Conservation (phyloP, 1,140 invertebrate species). For the Lepidurus couesii region DNA sequence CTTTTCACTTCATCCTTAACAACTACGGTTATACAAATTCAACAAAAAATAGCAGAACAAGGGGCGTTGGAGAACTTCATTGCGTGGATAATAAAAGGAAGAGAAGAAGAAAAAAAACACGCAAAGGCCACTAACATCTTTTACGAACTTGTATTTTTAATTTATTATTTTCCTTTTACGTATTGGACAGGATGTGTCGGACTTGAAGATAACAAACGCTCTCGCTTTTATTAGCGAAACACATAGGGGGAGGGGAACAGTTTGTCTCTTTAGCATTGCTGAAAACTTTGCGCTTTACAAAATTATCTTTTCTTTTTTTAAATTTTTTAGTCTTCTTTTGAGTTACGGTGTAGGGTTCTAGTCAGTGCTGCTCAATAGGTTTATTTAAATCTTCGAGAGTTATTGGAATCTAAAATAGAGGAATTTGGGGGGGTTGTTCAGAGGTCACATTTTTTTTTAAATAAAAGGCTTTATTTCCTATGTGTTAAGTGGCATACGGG, state of each 20-base stretch:
- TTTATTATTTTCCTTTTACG: slow-evolving; percentile 9
- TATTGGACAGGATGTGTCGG: slow-evolving; percentile 9
- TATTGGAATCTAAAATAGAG: background rate
- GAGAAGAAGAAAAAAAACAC: background rate
- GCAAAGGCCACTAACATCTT: slow-evolving; percentile 14
- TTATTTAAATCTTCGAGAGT: background rate
- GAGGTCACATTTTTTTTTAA: background rate
- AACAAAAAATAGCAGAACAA: too few species aligned
- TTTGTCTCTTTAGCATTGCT: background rate
- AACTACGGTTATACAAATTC: background rate
- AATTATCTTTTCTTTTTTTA: background rate
- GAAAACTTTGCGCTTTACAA: background rate
- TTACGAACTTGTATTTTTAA: slow-evolving; percentile 9
- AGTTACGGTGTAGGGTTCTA: slow-evolving; percentile 7
- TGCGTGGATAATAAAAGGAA: background rate
- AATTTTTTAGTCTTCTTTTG: background rate
- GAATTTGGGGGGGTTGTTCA: background rate
- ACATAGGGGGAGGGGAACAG: slow-evolving; percentile 12
- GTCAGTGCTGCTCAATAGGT: slow-evolving; percentile 18
- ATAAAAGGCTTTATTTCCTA: slow-evolving; percentile 12
- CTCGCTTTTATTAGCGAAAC: slow-evolving; percentile 3
- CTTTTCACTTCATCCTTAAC: slow-evolving; percentile 7
- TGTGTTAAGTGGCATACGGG: slow-evolving; percentile 21
- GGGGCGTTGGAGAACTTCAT: background rate
- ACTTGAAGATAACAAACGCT: background rate